Evolutionary conservation across 2,888 invertebrate genomes (phyloP).

Genomic region (Enchytraeus crypticus): DNA sequence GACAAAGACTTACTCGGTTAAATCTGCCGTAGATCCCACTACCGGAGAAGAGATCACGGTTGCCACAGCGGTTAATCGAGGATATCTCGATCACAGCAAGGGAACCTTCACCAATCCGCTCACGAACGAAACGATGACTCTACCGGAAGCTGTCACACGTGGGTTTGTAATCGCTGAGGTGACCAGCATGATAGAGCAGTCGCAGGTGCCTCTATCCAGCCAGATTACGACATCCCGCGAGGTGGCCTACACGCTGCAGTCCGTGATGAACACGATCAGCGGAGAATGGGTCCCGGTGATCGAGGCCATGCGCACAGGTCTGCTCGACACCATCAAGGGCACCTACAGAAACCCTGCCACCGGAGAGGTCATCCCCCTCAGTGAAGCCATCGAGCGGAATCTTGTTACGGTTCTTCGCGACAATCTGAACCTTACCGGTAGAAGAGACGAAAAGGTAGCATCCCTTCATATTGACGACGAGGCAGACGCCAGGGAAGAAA

Average conservation of each 20-base stretch:
- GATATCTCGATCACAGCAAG: slow-evolving; percentile 39
- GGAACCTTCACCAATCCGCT: slow-evolving; percentile 26
- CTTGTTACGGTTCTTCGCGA: slow-evolving; percentile 54
- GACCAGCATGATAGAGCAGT: slow-evolving; percentile 1
- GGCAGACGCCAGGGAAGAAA: slow-evolving; percentile 53
- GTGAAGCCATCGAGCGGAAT: slow-evolving; percentile 66
- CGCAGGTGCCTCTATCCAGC: slow-evolving; percentile 8
- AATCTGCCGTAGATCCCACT: slow-evolving; percentile 72
- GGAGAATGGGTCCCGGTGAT: slow-evolving; percentile 67
- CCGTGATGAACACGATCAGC: slow-evolving; percentile 62
- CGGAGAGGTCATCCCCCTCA: slow-evolving; percentile 58
- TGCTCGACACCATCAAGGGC: slow-evolving; percentile 76
- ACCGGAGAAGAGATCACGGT: slow-evolving; percentile 72
- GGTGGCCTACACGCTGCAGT: slow-evolving; percentile 40
- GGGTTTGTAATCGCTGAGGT: slow-evolving; percentile 29
- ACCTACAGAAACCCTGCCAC: slow-evolving; percentile 58
- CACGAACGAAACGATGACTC: slow-evolving; percentile 59
- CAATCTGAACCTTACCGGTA: slow-evolving; percentile 52
- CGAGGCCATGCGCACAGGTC: slow-evolving; percentile 78
- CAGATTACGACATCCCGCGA: slow-evolving; percentile 38
- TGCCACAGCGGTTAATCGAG: slow-evolving; percentile 69
- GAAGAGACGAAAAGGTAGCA: slow-evolving; percentile 35
- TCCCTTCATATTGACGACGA: slow-evolving; percentile 46
- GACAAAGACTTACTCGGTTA: slow-evolving; percentile 65
- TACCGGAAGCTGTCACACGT: slow-evolving; percentile 34